Conservation (phyloP, 2,888 invertebrate species). For the Taenaris catops region DNA sequence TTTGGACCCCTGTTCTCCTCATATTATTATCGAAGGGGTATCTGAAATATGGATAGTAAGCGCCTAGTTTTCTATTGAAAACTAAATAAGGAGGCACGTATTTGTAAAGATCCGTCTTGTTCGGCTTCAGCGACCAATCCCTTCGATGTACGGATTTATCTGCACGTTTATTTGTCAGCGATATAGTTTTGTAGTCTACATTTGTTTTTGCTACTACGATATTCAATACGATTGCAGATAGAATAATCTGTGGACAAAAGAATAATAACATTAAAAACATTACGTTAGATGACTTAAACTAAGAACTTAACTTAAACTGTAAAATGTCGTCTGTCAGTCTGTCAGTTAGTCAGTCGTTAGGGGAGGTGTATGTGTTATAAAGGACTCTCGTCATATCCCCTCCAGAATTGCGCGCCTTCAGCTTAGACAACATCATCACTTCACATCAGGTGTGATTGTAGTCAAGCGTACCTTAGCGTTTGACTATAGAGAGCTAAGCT, state of each 20-base stretch:
- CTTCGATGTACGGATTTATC: constrained; percentile 28
- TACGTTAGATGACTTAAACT: too few relatives aligned
- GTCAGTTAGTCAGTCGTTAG: too few relatives aligned
- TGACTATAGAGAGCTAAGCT: too few relatives aligned
- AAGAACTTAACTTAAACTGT: too few relatives aligned
- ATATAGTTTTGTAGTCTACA: constrained; percentile 15
- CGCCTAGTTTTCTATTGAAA: constrained; percentile 53
- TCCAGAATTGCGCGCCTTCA: too few relatives aligned
- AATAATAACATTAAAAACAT: background rate
- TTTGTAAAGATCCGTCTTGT: constrained; percentile 28
- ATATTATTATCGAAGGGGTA: constrained; percentile 41
- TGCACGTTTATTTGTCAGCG: constrained; percentile 4
- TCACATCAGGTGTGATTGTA: too few relatives aligned
- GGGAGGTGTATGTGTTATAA: too few relatives aligned
- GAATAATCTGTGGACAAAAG: constrained; percentile 32
- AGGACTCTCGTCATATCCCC: too few relatives aligned
- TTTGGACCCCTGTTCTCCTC: constrained; percentile 27
- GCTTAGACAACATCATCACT: too few relatives aligned
- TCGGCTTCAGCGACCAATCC: constrained; percentile 32
- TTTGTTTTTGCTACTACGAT: constrained; percentile 15
- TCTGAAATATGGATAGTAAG: constrained; percentile 59
- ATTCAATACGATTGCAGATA: constrained; percentile 27
- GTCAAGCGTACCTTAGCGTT: too few relatives aligned
- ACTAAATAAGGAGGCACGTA: constrained; percentile 58
- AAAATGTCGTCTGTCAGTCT: too few relatives aligned